Percentiles rank a stretch among this genome's conserved stretches.
Conservation (phyloP, 2,113 vertebrate species). For the Apodemus sylvaticus region DNA sequence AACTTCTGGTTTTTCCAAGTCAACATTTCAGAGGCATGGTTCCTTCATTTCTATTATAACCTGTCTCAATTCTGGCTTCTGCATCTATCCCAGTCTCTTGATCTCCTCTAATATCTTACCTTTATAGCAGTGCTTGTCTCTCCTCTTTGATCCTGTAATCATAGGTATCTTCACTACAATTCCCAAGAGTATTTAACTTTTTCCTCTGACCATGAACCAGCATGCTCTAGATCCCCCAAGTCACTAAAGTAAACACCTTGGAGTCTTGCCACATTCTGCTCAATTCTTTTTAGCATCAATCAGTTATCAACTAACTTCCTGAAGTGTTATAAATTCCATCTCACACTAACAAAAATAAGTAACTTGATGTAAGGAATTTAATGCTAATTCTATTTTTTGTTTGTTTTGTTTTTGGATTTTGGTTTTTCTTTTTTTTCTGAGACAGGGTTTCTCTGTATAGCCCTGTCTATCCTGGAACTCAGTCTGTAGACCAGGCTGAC, state of each 20-base stretch:
- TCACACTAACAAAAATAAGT: not conserved
- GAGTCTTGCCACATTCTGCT: not conserved
- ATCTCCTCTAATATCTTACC: not conserved
- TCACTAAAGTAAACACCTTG: not conserved
- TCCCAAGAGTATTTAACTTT: not conserved
- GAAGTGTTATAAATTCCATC: not conserved
- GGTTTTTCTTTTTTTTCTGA: too few species aligned
- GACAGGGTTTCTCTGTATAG: too few species aligned
- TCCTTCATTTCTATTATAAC: not conserved
- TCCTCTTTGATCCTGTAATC: too few species aligned
- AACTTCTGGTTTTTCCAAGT: not conserved
- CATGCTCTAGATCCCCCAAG: not conserved
- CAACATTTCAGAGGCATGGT: not conserved
- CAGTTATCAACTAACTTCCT: not conserved
- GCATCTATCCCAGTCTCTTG: not conserved
- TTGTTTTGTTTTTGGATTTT: too few species aligned
- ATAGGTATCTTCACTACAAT: not conserved
- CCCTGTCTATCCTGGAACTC: too few species aligned
- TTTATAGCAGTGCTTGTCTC: too few species aligned
- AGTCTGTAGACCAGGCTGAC: too few species aligned
- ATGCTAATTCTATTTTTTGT: not conserved
- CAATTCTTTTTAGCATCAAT: not conserved
- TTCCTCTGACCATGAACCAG: not conserved
- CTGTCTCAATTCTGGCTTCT: not conserved
- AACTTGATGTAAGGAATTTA: not conserved